phyloP scores from a whole-genome alignment of 2,888 invertebrate genomes.

The Eupithecia exiguata region DNA sequence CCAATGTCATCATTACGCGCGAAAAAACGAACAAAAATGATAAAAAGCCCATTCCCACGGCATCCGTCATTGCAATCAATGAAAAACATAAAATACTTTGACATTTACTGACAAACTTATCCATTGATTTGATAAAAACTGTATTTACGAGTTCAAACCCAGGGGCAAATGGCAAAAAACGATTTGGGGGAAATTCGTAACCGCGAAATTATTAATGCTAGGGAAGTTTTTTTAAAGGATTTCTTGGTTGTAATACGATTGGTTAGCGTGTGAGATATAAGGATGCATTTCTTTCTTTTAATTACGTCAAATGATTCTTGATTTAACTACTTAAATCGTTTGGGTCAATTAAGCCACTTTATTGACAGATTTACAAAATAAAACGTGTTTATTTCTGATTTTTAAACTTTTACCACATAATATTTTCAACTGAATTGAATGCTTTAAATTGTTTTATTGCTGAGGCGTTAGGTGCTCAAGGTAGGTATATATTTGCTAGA shows the following conservation, averaged over 20 bases:
- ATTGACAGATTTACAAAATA: too few species aligned
- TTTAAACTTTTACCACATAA: too few species aligned
- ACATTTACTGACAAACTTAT: conserved; percentile 75
- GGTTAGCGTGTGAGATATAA: not conserved
- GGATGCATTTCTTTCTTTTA: not conserved
- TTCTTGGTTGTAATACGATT: not conserved
- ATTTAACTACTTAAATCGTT: too few species aligned
- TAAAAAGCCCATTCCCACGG: conserved; percentile 68
- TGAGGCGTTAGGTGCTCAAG: too few species aligned
- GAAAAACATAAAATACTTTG: conserved; percentile 78
- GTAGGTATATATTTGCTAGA: too few species aligned
- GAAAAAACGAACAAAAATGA: conserved; percentile 45
- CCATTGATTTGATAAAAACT: conserved; percentile 56
- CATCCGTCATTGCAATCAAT: conserved; percentile 65
- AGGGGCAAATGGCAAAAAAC: conserved; percentile 57
- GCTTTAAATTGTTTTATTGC: not conserved
- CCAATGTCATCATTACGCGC: conserved; percentile 72
- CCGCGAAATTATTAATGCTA: conserved; percentile 61
- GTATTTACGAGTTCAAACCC: conserved; percentile 65
- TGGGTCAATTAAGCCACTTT: too few species aligned
- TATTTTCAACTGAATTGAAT: too few species aligned
- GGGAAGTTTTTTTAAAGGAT: conserved; percentile 25
- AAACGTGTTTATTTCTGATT: too few species aligned
- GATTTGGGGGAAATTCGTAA: conserved; percentile 57
- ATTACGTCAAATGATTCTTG: not conserved